A percentile compares a stretch with the other conserved stretches of the same genome.
Conservation (phyloP, 2,888 invertebrate species). For the Criorhina ranunculi region DNA sequence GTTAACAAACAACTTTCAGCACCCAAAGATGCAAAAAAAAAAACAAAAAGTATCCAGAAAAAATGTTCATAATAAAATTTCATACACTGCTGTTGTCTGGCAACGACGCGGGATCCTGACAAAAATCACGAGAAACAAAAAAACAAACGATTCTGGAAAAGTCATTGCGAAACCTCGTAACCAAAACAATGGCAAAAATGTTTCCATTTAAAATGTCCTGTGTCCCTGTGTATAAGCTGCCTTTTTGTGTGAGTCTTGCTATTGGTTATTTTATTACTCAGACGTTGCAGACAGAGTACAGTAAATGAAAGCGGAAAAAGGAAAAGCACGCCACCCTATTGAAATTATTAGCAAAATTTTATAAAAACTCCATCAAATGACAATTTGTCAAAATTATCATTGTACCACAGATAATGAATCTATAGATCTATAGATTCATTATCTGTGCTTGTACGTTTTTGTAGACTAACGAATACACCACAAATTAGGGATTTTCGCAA, state of each 20-base stretch:
- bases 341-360: too few species aligned
- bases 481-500: too few species aligned
- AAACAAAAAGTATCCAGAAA: conserved; percentile 45
- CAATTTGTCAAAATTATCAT: too few species aligned
- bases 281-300: conserved; percentile 18
- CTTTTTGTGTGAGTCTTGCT: conserved; percentile 18
- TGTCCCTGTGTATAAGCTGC: background rate
- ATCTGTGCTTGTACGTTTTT: too few species aligned
- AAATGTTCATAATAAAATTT: conserved; percentile 75
- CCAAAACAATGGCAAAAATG: conserved; percentile 67
- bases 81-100: conserved; percentile 72
- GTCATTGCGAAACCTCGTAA: conserved; percentile 64
- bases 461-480: too few species aligned
- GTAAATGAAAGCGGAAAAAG: conserved; percentile 15
- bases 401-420: too few species aligned
- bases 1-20: too few species aligned
- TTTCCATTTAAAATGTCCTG: conserved; percentile 54
- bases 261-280: conserved; percentile 25
- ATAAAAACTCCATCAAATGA: too few species aligned
- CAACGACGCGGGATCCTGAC: conserved; percentile 67
- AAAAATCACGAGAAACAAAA: conserved; percentile 55
- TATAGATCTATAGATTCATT: too few species aligned
- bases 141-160: conserved; percentile 47
- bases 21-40: background rate
- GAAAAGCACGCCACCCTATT: background rate